Evolutionary conservation across 2,797 vertebrate species (phyloP), one percentile per base, ranked within the genome.

Genomic region (Taenioides sp.): DNA sequence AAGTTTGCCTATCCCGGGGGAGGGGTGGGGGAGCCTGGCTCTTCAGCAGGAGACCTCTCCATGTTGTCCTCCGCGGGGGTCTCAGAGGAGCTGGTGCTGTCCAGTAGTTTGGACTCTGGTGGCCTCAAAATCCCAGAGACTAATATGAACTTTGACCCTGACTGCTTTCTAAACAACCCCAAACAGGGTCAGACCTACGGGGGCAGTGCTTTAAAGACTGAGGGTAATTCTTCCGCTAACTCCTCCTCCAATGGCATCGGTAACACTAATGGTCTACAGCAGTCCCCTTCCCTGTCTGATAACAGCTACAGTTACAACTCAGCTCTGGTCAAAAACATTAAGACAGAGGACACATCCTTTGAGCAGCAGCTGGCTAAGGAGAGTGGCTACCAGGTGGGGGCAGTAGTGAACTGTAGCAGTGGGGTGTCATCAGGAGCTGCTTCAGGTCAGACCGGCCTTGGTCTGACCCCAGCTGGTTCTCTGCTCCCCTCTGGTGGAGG

Each of bases 121-220:
- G 87, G 84, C 86, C 94, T 97, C 84, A 99, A 99, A 92, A 96
- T 99, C 67, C 96, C 97, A 23, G 97, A 98, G 86, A 94, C 97
- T 89, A 94, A 94, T 79, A 98, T 99, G 97, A 99, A 98, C 94
- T 99, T 99, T 87, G 98, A 99, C 90, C 98, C 98, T 0, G 98
- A 99, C 94, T 99, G 98, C 95, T 99, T 99, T 93, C 94, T 99
- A 84, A 99, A 99, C 89, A 99, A 99, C 85, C 98, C 98, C 60
- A 99, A 99, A 89, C 98, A 99, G 92, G 98, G 98, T 75, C 98
- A 99, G 93, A 99, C 98, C 1, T 99, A 99, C 1, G 98, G 98
- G 61, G 98, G 98, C 74, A 95, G 95, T 43, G 96, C 96, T 60
- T 88, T 98, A 87, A 99, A 99, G 84, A 95, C 92, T 0, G 97